A percentile compares a stretch with the other conserved stretches of the same genome.
Evolutionary conservation across 2,888 invertebrate species (phyloP).

Genomic region (Acholoe squamosa): DNA sequence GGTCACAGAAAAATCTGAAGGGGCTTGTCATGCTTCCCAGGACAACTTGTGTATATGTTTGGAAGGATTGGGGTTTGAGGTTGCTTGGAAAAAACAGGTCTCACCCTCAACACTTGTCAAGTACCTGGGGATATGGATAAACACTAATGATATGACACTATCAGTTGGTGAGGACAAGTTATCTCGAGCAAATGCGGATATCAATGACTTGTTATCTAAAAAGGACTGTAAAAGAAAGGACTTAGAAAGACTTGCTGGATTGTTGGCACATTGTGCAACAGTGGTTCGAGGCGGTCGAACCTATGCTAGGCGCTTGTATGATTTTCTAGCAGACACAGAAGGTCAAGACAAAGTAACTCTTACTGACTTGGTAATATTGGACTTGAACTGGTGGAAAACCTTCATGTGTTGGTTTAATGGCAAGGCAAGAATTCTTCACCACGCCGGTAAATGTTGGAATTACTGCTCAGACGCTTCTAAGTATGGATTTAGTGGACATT

Average conservation of each 20-base stretch:
- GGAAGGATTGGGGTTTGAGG: not conserved
- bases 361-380: not conserved
- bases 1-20: not conserved
- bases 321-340: not conserved
- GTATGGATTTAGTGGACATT: not conserved
- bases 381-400: not conserved
- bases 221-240: not conserved
- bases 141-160: not conserved
- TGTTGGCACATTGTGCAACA: not conserved
- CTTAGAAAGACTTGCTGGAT: not conserved
- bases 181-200: not conserved
- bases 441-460: not conserved
- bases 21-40: not conserved
- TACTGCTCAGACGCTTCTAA: not conserved
- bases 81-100: not conserved
- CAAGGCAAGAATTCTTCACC: not conserved
- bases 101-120: not conserved
- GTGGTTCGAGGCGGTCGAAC: conserved; percentile 19
- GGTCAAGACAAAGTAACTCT: too few species aligned
- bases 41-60: not conserved
- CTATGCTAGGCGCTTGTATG: not conserved
- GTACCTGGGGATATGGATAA: not conserved
- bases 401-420: not conserved
- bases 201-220: not conserved
- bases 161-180: not conserved